Base-by-base conservation (phyloP, 2,888 invertebrate species). In the Craniophora ligustri region DNA sequence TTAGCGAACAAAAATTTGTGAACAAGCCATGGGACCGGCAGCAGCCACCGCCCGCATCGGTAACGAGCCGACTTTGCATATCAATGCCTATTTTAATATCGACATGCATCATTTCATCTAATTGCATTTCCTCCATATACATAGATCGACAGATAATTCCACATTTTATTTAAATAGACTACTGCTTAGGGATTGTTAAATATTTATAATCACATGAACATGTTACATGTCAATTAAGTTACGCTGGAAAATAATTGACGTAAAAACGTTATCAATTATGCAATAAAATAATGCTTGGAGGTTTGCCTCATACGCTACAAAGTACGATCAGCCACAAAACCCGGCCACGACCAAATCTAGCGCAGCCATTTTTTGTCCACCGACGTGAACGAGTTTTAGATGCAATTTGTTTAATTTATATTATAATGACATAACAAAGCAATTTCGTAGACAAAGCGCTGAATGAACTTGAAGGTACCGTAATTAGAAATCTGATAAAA, bases 101-200 rank as follows among this genome's bases (percentile, higher is more conserved):
- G 91, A 87, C 91, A 92, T 85, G 92, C 90, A 89, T 89, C 92
- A 91, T 91, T 92, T 85, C 82, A 85, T 91, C 87, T 92, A 88
- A 91, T 90, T 90, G 86, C 87, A 88, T 88, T 91, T 89, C 89
- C 91, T 88, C 82, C 84, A 85, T 84, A 78, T n/a, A n/a, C n/a
- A n/a, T 71, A 67, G 74, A 71, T 75, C 77, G 67, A 68, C 67
- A 72, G 78, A 80, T 85, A 83, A 50, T 58, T 56, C 58, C 4
- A 65, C 66, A 65, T 57, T 67, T 71, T 63, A 71, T 76, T 72
- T 65, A 63, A 75, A 65, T 61, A 61, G 46, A 56, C 47, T 55
- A 49, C 31, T 53, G 51, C 62, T 60, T 69, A 72, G 69, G 67
- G 62, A 71, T 81, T 80, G 76, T 78, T 86, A 63, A 82, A 86